phyloP scores from a whole-genome alignment of 2,888 invertebrate genomes.

The Ophion ventricosus region DNA sequence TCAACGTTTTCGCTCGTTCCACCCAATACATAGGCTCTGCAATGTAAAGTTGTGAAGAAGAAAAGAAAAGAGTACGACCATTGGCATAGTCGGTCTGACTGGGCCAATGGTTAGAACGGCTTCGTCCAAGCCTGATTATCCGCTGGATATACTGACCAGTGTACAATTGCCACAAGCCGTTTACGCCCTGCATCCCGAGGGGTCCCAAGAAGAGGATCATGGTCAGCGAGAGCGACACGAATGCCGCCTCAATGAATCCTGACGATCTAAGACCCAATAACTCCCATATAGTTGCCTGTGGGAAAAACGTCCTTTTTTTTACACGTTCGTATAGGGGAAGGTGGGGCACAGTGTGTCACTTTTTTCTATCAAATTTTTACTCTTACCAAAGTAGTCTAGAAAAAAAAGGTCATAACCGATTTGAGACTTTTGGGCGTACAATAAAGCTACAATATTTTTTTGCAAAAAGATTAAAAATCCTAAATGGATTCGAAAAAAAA shows the following conservation, averaged over 20 bases:
- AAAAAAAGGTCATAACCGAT: too few species aligned
- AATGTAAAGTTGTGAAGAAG: constrained; percentile 64
- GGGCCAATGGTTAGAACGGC: too few species aligned
- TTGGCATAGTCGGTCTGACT: too few species aligned
- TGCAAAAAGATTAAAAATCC: too few species aligned
- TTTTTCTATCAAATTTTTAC: too few species aligned
- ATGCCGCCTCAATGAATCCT: constrained; percentile 89
- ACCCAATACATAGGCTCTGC: constrained; percentile 90
- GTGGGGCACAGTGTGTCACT: too few species aligned
- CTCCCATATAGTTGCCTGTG: constrained; percentile 87
- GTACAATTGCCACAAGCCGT: constrained; percentile 88
- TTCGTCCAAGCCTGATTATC: neutral
- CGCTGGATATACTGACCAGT: constrained; percentile 84
- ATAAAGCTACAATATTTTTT: too few species aligned
- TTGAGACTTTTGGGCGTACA: too few species aligned
- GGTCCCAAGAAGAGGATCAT: constrained; percentile 93
- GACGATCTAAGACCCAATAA: constrained; percentile 90
- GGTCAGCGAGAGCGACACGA: constrained; percentile 91
- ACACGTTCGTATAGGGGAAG: neutral
- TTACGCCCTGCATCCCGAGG: constrained; percentile 88
- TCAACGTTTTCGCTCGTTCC: constrained; percentile 88
- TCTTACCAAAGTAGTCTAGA: too few species aligned
- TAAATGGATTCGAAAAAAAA: too few species aligned
- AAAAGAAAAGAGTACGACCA: neutral
- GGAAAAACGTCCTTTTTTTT: constrained; percentile 69